Evolutionary conservation across 2,797 vertebrate species (phyloP), one percentile per base, ranked within the genome.

Genomic region (Podarcis lilfordi): DNA sequence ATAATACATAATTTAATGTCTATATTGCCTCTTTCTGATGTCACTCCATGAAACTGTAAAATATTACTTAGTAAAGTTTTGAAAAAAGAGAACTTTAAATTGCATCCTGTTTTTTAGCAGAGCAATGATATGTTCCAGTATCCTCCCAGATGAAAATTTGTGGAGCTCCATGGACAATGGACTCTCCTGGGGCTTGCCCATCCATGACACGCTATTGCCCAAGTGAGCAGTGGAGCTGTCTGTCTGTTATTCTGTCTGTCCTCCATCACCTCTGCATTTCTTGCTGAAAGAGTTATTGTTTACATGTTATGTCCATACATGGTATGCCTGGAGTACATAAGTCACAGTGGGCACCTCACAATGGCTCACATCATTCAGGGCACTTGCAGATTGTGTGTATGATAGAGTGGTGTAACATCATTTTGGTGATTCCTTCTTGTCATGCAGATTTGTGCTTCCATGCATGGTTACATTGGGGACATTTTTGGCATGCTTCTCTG

Each of bases 21-120:
- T n/a, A 59, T 59, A 19, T 84, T 71, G 35, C 43, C 15, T 69
- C 66, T 85, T 80, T 27, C 45, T 82, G 35, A 78, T 79, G 64
- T 71, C 79, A 72, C 29, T 77, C 29, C 66, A 69, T 55, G 81
- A 59, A 82, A 80, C 50, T 69, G 29, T 82, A 86, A 82, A 86
- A 77, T 86, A 61, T 59, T 78, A 29, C 15, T 61, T 61, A 82
- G 82, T 61, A 82, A 86, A 78, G 45, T 89, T 72, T 86, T 78
- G 64, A 69, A 23, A 50, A 7, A 50, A 43, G 37, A 19, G 23
- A 82, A 82, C 35, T 8, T 69, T 77, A 82, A 82, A 82, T 10
- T 55, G n/a, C 66, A 89, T 9, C 40, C 29, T 64, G 66, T 21
- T 74, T 74, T 23, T 55, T n/a, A 25, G 78, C 23, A 64, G 69